Conservation (phyloP, 2,113 vertebrate genomes). For the Ciconia boyciana region DNA sequence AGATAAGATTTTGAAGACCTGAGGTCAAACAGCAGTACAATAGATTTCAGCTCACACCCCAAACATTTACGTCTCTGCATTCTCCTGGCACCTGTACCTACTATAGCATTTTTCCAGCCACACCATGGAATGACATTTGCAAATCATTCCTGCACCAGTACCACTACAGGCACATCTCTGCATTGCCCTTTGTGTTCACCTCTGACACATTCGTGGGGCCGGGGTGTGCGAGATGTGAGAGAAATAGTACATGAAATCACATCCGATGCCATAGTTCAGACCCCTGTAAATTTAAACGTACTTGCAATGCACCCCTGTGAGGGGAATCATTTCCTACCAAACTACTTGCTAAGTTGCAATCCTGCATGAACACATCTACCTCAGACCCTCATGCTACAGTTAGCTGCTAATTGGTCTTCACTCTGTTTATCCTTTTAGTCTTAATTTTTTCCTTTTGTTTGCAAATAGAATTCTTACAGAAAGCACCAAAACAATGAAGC, state of each 20-base stretch:
- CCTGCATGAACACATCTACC: neutral
- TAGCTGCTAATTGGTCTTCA: neutral
- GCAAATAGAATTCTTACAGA: neutral
- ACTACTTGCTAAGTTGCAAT: neutral
- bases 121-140: neutral
- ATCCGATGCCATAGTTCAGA: neutral
- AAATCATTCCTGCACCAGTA: neutral
- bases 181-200: neutral
- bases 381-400: neutral
- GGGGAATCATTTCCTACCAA: neutral
- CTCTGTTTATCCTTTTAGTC: neutral
- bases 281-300: neutral
- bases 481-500: neutral
- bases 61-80: neutral
- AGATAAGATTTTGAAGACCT: neutral
- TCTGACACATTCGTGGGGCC: neutral
- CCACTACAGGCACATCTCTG: neutral
- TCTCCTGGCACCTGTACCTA: neutral
- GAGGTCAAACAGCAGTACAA: neutral
- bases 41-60: neutral
- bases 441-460: neutral
- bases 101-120: neutral
- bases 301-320: neutral
- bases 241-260: neutral
- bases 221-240: neutral